Base-by-base conservation (phyloP, 2,113 vertebrate genomes). In the Tenrec ecaudatus region DNA sequence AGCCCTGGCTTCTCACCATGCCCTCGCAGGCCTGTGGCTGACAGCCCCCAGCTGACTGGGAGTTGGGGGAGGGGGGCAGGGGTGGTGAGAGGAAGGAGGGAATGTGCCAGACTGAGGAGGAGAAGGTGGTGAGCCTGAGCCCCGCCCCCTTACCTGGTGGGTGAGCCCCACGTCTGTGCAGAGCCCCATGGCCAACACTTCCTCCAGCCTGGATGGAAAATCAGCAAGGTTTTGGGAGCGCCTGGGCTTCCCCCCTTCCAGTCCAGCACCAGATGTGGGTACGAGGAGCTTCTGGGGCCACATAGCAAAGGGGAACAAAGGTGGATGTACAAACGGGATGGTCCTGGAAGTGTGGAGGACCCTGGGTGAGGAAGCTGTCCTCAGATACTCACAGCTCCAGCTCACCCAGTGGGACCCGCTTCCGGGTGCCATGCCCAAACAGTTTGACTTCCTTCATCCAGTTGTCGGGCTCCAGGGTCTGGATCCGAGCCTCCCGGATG, bases 371-470 rank as follows among this genome's bases (percentile, higher is more conserved):
- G 47, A 53, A 10, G 6, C 47, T 53, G 47, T 14, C 47, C 47
- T 53, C 14, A 12, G 9, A 3, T 76, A 94, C 99, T 98, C 97
- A 99, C 99, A 98, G 97, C 90, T 98, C 98, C 90, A 98, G 98
- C 0, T 85, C 91, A 81, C 94, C 94, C 86, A 99, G 98, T 17
- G 77, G 96, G 20, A 94, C 95, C 22, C 97, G 93, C 90, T 98
- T 98, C 90, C 99, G 97, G 38, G 99, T 99, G 36, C 98, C 98
- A 0, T 99, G 99, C 15, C 99, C 99, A 64, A 82, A 76, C 47
- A 94, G 96, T 91, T 81, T 98, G 93, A 99, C 99, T 94, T 99
- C 99, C 94, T 64, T 97, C 97, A 99, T 99, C 99, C 99, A 99
- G 78, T 97, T 40, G 0, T 99, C 98, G 0, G 99, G 99, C 86